Conservation (phyloP, 2,797 vertebrate species). For the Antrozous pallidus region DNA sequence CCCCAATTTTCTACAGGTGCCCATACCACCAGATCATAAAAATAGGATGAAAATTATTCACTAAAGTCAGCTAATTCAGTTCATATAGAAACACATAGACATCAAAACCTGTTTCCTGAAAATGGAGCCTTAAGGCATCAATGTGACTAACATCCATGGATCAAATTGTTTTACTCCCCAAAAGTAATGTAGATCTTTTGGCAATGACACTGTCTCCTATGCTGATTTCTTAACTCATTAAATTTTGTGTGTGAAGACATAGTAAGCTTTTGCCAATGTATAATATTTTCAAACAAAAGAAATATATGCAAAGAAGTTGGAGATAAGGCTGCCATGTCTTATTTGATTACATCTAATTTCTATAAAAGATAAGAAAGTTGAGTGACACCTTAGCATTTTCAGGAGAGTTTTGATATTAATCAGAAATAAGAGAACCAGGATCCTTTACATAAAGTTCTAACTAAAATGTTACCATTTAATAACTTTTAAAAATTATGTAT, state of each 20-base stretch:
- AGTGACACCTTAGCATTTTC: slow-evolving; percentile 38
- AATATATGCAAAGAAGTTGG: background rate
- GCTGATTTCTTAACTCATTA: slow-evolving; percentile 41
- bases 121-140: background rate
- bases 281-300: slow-evolving; percentile 46
- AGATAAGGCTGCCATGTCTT: background rate
- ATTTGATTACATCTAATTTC: slow-evolving; percentile 29
- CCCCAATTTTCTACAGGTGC: background rate
- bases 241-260: slow-evolving; percentile 44
- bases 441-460: background rate
- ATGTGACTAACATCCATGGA: background rate
- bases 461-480: background rate
- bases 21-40: background rate
- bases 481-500: slow-evolving; percentile 36
- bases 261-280: slow-evolving; percentile 40
- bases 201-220: background rate
- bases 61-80: background rate
- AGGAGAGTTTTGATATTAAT: background rate
- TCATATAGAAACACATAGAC: background rate
- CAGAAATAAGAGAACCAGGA: background rate
- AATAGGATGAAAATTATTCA: background rate
- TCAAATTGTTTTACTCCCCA: background rate
- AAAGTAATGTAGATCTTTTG: background rate
- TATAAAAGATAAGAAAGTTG: background rate
- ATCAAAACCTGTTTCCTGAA: background rate